These are phyloP conservation scores for Whitmania pigra DNA, from an alignment of 1,140 invertebrate genomes.

Conservation along the genomic window DNA sequence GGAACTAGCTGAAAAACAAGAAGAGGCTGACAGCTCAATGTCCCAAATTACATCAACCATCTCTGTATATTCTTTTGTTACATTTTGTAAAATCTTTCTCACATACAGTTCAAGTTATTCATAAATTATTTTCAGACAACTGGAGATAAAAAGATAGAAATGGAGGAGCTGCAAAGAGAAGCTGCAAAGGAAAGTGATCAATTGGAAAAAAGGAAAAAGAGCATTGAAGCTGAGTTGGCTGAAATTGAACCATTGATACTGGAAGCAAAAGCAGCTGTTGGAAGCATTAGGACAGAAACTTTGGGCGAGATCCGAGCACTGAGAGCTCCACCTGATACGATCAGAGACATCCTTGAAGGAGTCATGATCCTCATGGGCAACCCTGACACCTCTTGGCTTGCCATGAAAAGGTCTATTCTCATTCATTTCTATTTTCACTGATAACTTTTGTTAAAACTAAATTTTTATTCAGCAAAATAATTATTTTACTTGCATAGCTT, in stretches of 20 bases:
- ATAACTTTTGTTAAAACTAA: neutral
- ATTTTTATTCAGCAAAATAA: neutral
- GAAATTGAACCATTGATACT: conserved; percentile 81
- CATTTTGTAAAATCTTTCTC: neutral
- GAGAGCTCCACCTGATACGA: conserved; percentile 86
- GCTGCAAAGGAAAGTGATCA: conserved; percentile 77
- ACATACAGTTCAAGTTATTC: neutral
- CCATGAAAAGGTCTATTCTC: conserved; percentile 68
- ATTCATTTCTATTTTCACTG: conserved; percentile 10
- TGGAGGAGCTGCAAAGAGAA: conserved; percentile 74
- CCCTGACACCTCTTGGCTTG: conserved; percentile 95
- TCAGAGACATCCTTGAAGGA: conserved; percentile 90
- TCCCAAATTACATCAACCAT: conserved; percentile 89
- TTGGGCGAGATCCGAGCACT: conserved; percentile 87
- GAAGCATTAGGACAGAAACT: conserved; percentile 82
- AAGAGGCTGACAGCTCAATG: conserved; percentile 74
- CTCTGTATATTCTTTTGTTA: conserved; percentile 38
- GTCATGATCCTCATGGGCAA: conserved; percentile 95
- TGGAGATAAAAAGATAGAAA: conserved; percentile 76
- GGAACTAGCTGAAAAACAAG: conserved; percentile 71
- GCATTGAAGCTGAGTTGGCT: conserved; percentile 78
- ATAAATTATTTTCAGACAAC: conserved; percentile 53
- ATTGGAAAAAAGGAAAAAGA: conserved; percentile 59
- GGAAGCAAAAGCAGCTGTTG: conserved; percentile 70
- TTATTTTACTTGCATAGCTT: conserved; percentile 49